Conservation (phyloP, 1,140 invertebrate genomes). For the Periplaneta americana region DNA sequence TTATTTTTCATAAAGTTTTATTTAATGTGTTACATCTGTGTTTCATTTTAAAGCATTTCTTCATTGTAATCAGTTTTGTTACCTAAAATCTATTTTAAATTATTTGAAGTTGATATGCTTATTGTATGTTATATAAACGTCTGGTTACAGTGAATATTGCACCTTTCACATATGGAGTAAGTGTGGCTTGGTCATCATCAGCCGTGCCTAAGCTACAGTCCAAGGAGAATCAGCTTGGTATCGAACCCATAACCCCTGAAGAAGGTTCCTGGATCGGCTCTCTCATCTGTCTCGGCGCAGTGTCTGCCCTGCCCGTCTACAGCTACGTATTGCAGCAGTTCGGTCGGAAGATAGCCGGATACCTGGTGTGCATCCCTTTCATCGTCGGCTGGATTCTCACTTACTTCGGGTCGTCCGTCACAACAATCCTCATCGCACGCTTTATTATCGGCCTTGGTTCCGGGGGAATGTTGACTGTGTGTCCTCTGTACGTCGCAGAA, state of each 20-base stretch:
- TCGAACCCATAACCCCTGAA: slow-evolving; percentile 37
- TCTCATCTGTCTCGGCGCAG: slow-evolving; percentile 33
- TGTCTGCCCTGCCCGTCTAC: slow-evolving; percentile 29
- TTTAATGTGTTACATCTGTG: no score
- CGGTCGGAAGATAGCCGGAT: slow-evolving; percentile 37
- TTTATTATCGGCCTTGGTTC: neutral
- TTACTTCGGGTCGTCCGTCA: slow-evolving; percentile 29
- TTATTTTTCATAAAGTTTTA: no score
- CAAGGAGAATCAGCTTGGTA: slow-evolving; percentile 34
- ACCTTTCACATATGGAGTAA: slow-evolving; percentile 41
- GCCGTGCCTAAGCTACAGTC: slow-evolving; percentile 27
- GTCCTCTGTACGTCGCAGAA: slow-evolving; percentile 54
- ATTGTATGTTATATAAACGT: no score
- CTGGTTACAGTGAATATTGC: slow-evolving; percentile 45
- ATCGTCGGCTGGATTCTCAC: slow-evolving; percentile 34
- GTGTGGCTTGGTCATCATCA: slow-evolving; percentile 28
- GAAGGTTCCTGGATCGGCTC: slow-evolving; percentile 42
- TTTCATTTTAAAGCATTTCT: no score
- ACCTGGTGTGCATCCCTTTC: slow-evolving; percentile 28
- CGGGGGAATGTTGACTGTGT: slow-evolving; percentile 24
- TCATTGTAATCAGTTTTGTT: no score
- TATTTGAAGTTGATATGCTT: no score
- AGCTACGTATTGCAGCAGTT: slow-evolving; percentile 32
- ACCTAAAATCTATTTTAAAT: no score
- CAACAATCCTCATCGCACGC: neutral